phyloP scores from a whole-genome alignment of 2,888 invertebrate genomes.

The Elegia similella region DNA sequence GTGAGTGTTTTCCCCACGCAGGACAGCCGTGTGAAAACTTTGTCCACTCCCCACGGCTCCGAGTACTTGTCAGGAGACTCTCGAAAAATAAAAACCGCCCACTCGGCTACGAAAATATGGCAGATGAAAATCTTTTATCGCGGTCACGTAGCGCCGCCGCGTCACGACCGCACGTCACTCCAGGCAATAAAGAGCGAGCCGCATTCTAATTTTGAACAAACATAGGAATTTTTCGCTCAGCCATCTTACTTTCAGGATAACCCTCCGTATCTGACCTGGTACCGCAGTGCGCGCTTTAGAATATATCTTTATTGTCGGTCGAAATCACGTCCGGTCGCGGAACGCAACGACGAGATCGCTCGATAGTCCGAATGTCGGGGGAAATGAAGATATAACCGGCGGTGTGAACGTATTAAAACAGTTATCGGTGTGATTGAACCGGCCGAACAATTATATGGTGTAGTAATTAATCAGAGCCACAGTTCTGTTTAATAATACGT shows the following conservation, averaged over 20 bases:
- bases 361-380: slow-evolving; percentile 45
- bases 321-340: slow-evolving; percentile 53
- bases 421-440: slow-evolving; percentile 56
- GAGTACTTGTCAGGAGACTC: slow-evolving; percentile 64
- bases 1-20: slow-evolving; percentile 57
- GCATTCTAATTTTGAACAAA: slow-evolving; percentile 78
- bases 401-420: slow-evolving; percentile 62
- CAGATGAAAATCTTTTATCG: slow-evolving; percentile 82
- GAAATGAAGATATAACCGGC: slow-evolving; percentile 66
- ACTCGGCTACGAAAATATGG: slow-evolving; percentile 79
- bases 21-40: slow-evolving; percentile 72
- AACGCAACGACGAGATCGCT: slow-evolving; percentile 40
- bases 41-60: slow-evolving; percentile 48
- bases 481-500: slow-evolving; percentile 74
- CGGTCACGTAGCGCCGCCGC: slow-evolving; percentile 77
- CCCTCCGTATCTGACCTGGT: slow-evolving; percentile 50
- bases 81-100: slow-evolving; percentile 79
- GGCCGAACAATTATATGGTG: slow-evolving; percentile 66
- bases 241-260: slow-evolving; percentile 52
- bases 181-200: slow-evolving; percentile 71
- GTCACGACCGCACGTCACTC: slow-evolving; percentile 80
- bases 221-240: slow-evolving; percentile 68
- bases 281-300: slow-evolving; percentile 56
- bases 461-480: slow-evolving; percentile 71
- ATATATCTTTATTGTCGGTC: slow-evolving; percentile 65